A percentile compares a stretch with the other conserved stretches of the same genome.
phyloP scores from a whole-genome alignment of 2,113 vertebrate species.

The Sphyrna mokarran region DNA sequence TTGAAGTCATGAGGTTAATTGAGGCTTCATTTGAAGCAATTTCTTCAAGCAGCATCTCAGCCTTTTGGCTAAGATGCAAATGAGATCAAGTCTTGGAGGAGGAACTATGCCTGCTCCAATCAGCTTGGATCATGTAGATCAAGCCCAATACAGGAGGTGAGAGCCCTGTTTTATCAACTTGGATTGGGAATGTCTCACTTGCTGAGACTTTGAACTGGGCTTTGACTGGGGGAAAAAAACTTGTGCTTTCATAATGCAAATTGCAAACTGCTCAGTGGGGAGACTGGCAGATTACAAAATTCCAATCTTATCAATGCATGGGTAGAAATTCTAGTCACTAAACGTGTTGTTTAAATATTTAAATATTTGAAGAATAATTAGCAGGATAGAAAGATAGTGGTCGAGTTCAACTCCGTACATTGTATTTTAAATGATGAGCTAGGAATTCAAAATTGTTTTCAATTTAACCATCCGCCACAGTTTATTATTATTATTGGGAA shows the following conservation, averaged over 20 bases:
- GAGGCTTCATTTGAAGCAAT: too few relatives aligned
- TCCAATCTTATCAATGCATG: background rate
- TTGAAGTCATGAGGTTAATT: too few relatives aligned
- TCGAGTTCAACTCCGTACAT: background rate
- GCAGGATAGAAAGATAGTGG: background rate
- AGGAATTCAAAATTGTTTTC: background rate
- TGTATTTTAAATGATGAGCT: background rate
- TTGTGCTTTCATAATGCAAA: too few relatives aligned
- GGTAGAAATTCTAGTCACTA: background rate
- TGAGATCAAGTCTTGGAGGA: too few relatives aligned
- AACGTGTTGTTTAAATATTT: background rate
- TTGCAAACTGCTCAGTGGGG: background rate
- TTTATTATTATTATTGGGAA: background rate
- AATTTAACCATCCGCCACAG: background rate
- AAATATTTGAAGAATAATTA: background rate
- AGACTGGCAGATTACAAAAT: background rate
- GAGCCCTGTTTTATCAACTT: too few relatives aligned
- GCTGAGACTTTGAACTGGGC: too few relatives aligned
- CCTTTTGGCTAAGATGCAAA: too few relatives aligned
- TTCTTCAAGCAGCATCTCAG: too few relatives aligned
- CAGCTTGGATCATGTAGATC: too few relatives aligned
- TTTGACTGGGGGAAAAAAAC: background rate
- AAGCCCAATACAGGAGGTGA: too few relatives aligned
- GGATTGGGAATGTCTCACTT: too few relatives aligned
- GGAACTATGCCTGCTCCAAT: too few relatives aligned